phyloP scores from a whole-genome alignment of 2,797 vertebrate species.

The Acipenser oxyrinchus region DNA sequence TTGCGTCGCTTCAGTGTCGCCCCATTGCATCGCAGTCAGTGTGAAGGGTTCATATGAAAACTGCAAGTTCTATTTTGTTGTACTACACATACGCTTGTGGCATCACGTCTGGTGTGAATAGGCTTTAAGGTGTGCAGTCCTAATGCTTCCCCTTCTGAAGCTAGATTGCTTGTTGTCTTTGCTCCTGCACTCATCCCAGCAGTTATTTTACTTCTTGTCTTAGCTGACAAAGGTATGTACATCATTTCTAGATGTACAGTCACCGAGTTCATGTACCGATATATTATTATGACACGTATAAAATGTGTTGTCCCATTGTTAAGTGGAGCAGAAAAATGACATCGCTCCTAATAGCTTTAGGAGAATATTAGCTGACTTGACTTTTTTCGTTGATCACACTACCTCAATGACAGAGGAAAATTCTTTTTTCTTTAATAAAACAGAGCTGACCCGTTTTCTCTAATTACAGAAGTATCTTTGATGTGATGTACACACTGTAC shows the following conservation, averaged over 20 bases:
- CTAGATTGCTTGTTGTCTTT: constrained; percentile 59
- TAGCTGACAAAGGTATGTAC: constrained; percentile 76
- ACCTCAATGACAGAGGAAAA: background rate
- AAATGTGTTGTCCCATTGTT: constrained; percentile 4
- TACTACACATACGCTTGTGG: too few species aligned
- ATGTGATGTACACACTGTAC: constrained; percentile 67
- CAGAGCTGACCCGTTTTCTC: background rate
- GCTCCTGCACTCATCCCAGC: constrained; percentile 60
- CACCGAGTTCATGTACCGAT: constrained; percentile 68
- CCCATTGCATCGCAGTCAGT: too few species aligned
- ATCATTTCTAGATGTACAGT: constrained; percentile 67
- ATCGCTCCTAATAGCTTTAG: constrained; percentile 28
- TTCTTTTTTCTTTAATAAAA: constrained; percentile 31
- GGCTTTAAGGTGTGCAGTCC: too few species aligned
- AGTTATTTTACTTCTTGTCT: constrained; percentile 70
- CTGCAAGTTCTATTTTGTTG: too few species aligned
- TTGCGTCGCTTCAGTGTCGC: too few species aligned
- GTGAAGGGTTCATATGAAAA: too few species aligned
- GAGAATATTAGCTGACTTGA: background rate
- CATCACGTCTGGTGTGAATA: too few species aligned
- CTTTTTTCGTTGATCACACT: too few species aligned
- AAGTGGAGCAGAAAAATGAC: constrained; percentile 15
- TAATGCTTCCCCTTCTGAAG: constrained; percentile 51
- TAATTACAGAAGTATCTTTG: constrained; percentile 60
- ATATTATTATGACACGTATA: constrained; percentile 53